Percentiles rank a stretch among this genome's conserved stretches.
phyloP scores from a whole-genome alignment of 23 tunicate species.

The Halocynthia roretzi region DNA sequence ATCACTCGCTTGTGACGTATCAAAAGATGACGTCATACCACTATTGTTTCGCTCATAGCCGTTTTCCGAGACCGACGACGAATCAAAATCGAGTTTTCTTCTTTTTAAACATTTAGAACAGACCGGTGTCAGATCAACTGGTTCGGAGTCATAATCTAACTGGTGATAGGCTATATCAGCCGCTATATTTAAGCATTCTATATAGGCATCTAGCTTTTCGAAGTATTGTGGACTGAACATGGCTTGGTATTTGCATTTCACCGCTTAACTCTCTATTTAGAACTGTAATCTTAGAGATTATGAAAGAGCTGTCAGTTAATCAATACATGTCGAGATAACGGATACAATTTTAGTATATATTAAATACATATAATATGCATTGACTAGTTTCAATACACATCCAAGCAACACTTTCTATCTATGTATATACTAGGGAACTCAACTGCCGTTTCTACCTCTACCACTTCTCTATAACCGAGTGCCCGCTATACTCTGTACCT shows the following conservation, averaged over 20 bases:
- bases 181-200: conserved; percentile 26
- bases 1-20: background rate
- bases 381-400: no score
- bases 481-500: no score
- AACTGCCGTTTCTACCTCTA: no score
- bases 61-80: background rate
- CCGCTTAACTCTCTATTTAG: no score
- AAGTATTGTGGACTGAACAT: conserved; percentile 49
- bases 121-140: background rate
- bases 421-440: no score
- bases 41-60: background rate
- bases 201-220: conserved; percentile 41
- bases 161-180: conserved; percentile 30
- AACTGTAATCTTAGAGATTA: no score
- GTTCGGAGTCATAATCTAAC: background rate
- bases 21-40: background rate
- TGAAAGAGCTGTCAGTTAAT: no score
- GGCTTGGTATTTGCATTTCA: background rate
- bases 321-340: no score
- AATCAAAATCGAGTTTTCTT: background rate
- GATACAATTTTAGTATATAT: no score
- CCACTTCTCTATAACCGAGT: no score
- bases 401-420: no score
- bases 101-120: conserved; percentile 12
- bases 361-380: no score